These are phyloP conservation scores for Macrostomum lignano DNA, from an alignment of 1,140 invertebrate genomes.

Conservation along the genomic window DNA sequence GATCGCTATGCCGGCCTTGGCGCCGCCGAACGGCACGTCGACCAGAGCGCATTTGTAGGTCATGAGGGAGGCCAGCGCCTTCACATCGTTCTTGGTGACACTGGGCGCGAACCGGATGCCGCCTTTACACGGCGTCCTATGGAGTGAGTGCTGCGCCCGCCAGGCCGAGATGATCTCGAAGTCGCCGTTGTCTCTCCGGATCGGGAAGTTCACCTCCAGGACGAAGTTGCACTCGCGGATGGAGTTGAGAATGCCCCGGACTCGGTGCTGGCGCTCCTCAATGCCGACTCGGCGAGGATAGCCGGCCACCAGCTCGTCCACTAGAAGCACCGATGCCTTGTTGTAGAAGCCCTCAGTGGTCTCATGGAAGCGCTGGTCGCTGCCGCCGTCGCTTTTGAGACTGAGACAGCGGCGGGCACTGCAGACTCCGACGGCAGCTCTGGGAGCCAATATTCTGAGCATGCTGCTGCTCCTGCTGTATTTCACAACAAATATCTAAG, in stretches of 20 bases:
- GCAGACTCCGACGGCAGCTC: too few relatives aligned
- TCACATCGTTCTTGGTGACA: too few relatives aligned
- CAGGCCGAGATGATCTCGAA: conserved; percentile 90
- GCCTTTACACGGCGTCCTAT: conserved; percentile 82
- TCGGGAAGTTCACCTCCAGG: conserved; percentile 64
- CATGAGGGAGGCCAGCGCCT: conserved; percentile 84
- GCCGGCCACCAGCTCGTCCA: conserved; percentile 62
- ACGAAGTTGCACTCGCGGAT: conserved; percentile 85
- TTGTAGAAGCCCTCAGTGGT: conserved; percentile 23
- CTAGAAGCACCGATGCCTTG: conserved; percentile 36
- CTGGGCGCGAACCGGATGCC: conserved; percentile 34
- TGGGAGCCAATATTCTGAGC: too few relatives aligned
- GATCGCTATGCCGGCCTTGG: conserved; percentile 87
- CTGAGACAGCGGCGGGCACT: too few relatives aligned
- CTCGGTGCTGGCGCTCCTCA: conserved; percentile 64
- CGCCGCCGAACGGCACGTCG: conserved; percentile 66
- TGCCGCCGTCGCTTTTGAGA: too few relatives aligned
- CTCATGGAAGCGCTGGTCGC: too few relatives aligned
- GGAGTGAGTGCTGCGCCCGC: conserved; percentile 79
- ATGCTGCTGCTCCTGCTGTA: too few relatives aligned
- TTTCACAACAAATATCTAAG: too few relatives aligned
- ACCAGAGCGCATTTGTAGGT: conserved; percentile 81
- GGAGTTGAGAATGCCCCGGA: conserved; percentile 53
- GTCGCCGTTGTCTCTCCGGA: conserved; percentile 68
- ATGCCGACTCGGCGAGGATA: conserved; percentile 37